Percentiles rank a stretch among this genome's conserved stretches.
Evolutionary conservation across 2,888 invertebrate species (phyloP).

Genomic region (Drosophila koepferae): DNA sequence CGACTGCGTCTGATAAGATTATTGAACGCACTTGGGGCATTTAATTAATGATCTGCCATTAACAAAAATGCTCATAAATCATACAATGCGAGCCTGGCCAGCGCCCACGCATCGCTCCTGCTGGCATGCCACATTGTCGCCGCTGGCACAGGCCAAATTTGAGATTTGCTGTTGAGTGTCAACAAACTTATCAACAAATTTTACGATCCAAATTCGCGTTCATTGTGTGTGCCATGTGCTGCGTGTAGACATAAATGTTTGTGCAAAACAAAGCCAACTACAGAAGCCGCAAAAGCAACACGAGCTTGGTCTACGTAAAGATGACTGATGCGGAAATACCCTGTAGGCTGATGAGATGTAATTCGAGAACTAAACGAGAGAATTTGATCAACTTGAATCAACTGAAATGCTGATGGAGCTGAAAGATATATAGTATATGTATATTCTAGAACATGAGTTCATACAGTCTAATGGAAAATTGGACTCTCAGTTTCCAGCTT

Average conservation of each 20-base stretch:
- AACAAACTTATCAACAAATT: slow-evolving; percentile 49
- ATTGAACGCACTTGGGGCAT: slow-evolving; percentile 49
- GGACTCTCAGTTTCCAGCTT: too few species aligned
- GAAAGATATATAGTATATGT: not conserved
- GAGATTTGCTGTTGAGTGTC: slow-evolving; percentile 41
- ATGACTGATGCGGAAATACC: not conserved
- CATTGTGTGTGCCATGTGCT: slow-evolving; percentile 45
- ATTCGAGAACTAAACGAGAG: not conserved
- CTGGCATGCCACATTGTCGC: slow-evolving; percentile 35
- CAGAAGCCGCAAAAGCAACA: not conserved
- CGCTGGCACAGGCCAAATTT: slow-evolving; percentile 37
- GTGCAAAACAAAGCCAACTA: slow-evolving; percentile 25
- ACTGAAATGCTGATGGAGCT: not conserved
- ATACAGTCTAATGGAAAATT: too few species aligned
- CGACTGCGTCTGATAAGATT: slow-evolving; percentile 23
- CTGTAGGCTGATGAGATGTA: not conserved
- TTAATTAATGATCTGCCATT: slow-evolving; percentile 75
- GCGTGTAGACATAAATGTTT: slow-evolving; percentile 20
- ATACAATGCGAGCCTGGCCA: slow-evolving; percentile 29
- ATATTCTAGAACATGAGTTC: too few species aligned
- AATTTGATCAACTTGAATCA: not conserved
- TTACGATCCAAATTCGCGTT: slow-evolving; percentile 41
- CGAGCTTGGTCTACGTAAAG: not conserved
- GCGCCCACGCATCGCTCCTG: not conserved
- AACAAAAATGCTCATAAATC: slow-evolving; percentile 65